These are phyloP conservation scores for Eupithecia inturbata DNA, from an alignment of 2,888 invertebrate genomes.

Conservation along the genomic window DNA sequence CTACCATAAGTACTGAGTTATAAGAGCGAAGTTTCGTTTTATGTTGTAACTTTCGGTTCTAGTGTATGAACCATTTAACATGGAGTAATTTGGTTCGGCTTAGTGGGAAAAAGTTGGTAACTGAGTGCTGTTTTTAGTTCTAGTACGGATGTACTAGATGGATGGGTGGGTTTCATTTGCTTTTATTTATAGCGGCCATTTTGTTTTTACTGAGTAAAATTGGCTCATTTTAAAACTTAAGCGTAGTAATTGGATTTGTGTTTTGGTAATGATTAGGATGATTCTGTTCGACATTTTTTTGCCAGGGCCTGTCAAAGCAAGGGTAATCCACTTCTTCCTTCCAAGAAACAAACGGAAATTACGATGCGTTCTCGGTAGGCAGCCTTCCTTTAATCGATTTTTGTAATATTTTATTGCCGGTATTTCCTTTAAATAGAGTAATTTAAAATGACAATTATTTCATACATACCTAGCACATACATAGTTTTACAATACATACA, in stretches of 20 bases:
- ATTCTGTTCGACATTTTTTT: not conserved
- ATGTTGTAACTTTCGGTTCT: conserved; percentile 44
- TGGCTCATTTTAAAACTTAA: not conserved
- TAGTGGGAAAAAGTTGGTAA: conserved; percentile 30
- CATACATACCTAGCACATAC: not conserved
- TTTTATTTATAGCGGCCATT: conserved; percentile 5
- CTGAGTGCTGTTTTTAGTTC: conserved; percentile 37
- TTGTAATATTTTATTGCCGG: too few relatives aligned
- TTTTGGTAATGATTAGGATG: not conserved
- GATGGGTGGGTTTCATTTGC: conserved; percentile 1
- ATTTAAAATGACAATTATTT: too few relatives aligned
- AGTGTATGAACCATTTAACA: conserved; percentile 47
- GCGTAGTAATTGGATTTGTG: not conserved
- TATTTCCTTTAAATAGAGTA: too few relatives aligned
- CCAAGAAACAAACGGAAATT: too few relatives aligned
- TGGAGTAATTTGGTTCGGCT: conserved; percentile 41
- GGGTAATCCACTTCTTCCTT: not conserved
- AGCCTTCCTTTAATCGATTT: too few relatives aligned
- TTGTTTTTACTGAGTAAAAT: not conserved
- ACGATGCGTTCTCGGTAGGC: too few relatives aligned
- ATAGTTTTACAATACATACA: too few relatives aligned
- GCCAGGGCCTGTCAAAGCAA: not conserved
- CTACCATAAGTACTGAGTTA: conserved; percentile 45
- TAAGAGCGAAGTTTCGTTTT: conserved; percentile 42
- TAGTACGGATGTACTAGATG: conserved; percentile 13